Percentiles rank a stretch among this genome's conserved stretches.
phyloP scores from a whole-genome alignment of 1,140 invertebrate species.

The Tetramorium simillimum region DNA sequence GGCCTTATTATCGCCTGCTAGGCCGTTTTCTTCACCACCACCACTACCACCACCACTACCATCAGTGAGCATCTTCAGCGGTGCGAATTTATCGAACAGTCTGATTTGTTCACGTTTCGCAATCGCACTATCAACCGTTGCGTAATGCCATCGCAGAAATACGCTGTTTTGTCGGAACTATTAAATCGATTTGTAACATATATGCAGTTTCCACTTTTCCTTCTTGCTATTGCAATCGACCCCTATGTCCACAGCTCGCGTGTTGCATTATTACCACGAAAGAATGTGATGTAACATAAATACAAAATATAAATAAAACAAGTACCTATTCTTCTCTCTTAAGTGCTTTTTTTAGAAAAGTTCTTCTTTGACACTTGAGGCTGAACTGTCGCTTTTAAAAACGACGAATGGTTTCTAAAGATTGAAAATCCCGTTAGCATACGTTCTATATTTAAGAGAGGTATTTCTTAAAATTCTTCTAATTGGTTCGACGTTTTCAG shows the following conservation, averaged over 20 bases:
- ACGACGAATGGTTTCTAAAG: background rate
- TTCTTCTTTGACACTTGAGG: background rate
- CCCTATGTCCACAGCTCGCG: background rate
- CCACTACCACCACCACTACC: background rate
- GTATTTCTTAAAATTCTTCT: background rate
- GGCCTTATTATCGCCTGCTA: conserved; percentile 38
- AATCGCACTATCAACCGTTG: background rate
- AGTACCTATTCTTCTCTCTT: background rate
- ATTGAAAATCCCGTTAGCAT: background rate
- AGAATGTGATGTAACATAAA: background rate
- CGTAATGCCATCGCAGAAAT: background rate
- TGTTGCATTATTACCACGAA: background rate
- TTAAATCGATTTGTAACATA: conserved; percentile 34
- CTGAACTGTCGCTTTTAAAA: background rate
- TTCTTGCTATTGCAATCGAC: background rate
- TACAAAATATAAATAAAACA: background rate
- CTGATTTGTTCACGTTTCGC: background rate
- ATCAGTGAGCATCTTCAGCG: background rate
- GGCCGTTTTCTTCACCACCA: background rate
- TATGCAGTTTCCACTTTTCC: conserved; percentile 1
- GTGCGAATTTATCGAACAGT: background rate
- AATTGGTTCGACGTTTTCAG: background rate
- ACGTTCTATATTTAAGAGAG: background rate
- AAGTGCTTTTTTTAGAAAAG: too few species aligned
- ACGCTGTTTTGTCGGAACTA: background rate